Evolutionary conservation across 2,888 invertebrate species (phyloP), one percentile per base, ranked within the genome.

Genomic region (Girardia tigrina): DNA sequence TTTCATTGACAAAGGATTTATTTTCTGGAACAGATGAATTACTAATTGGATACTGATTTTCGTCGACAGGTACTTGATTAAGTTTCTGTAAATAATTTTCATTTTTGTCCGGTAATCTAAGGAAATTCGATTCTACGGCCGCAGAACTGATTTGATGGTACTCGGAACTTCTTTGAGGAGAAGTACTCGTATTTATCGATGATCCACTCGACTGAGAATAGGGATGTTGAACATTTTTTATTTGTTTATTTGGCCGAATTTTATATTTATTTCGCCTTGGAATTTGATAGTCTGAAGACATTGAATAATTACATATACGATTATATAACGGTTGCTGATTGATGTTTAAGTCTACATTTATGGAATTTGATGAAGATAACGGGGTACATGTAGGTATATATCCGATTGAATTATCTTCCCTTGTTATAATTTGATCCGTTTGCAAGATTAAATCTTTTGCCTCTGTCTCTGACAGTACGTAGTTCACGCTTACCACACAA

Each of bases 401-500:
- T 6, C 56, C 56, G n/a, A 56, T 56, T 4, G 56, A 56, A 56
- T 56, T 56, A 23, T 74, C 74, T 42, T 74, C 74, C 26, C 56
- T 71, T 1, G 74, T 27, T 26, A 74, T 42, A 6, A 74, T 74
- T 56, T 74, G 74, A 28, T 74, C 74, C 14, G 69, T 23, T 56
- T 74, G 74, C 20, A 74, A 28, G 20, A 56, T 42, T 16, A 74
- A n/a, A 36, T 74, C 74, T 42, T 74, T 74, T 2, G 26, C 56
- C 27, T 74, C 74, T 2, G 69, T 16, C 14, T 74, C 74, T 90
- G 92, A 92, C 74, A 95, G 87, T 28, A 95, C 94, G 77, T 83
- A 93, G 86, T 95, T 97, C 77, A 97, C 94, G 77, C 93, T 92
- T 78, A 95, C 94, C 80, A 97, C 93, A 84, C 95, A 95, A 81